Percentiles rank a stretch among this genome's conserved stretches.
phyloP scores from a whole-genome alignment of 2,888 invertebrate genomes.

The Neoascia interrupta region DNA sequence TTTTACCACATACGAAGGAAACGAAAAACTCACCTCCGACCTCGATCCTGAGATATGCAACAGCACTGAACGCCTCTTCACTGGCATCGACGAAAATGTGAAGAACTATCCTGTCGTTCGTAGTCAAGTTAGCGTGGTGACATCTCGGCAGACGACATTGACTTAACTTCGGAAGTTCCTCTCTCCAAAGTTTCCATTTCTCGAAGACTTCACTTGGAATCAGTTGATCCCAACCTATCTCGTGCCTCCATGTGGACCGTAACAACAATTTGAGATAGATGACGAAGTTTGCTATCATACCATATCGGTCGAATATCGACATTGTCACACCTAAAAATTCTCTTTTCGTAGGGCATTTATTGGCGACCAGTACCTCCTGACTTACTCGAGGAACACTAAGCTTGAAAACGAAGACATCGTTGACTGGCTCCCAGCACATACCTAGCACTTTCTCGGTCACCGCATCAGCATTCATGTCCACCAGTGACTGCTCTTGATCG shows the following conservation, averaged over 20 bases:
- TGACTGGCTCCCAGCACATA: slow-evolving; percentile 1
- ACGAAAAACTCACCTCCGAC: background rate
- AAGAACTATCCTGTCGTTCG: background rate
- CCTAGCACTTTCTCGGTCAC: slow-evolving; percentile 4
- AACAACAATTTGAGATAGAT: slow-evolving; percentile 1
- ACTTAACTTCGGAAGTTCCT: background rate
- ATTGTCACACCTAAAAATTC: slow-evolving; percentile 1
- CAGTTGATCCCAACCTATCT: background rate
- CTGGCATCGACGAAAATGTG: slow-evolving; percentile 6
- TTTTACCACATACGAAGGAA: slow-evolving; percentile 1
- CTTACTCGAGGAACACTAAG: background rate
- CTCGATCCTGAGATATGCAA: background rate
- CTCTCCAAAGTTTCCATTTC: background rate
- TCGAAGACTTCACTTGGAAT: slow-evolving; percentile 5
- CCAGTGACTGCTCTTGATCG: background rate
- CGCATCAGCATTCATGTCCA: slow-evolving; percentile 2
- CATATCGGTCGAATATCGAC: slow-evolving; percentile 8
- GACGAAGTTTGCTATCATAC: background rate
- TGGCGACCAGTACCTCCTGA: background rate
- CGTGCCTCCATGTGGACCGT: background rate
- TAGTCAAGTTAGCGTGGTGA: background rate
- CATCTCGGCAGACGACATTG: background rate
- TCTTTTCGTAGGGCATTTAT: slow-evolving; percentile 3
- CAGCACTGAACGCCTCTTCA: background rate
- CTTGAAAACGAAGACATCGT: background rate